Conservation (phyloP, 2,113 vertebrate species). For the Pitta sordida region DNA sequence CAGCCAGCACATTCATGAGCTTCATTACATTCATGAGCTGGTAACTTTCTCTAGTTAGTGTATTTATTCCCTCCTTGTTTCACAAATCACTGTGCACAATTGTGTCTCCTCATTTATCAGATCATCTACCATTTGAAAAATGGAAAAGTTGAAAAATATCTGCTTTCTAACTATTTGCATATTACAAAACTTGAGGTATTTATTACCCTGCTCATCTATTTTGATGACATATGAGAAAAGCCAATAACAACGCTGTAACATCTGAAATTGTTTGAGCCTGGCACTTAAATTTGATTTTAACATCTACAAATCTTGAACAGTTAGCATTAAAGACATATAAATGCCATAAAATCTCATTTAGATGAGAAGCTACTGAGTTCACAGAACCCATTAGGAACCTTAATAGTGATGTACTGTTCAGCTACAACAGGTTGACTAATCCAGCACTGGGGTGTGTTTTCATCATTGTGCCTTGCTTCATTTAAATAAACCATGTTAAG, state of each 20-base stretch:
- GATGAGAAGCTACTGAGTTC: conserved; percentile 64
- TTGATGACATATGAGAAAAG: not conserved
- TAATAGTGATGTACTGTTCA: conserved; percentile 59
- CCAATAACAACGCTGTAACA: conserved; percentile 39
- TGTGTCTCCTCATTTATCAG: not conserved
- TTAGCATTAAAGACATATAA: conserved; percentile 63
- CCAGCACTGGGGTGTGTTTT: conserved; percentile 39
- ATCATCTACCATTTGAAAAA: not conserved
- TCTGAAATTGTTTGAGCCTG: conserved; percentile 42
- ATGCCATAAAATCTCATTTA: conserved; percentile 66
- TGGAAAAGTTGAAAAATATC: not conserved
- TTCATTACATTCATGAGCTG: rapidly evolving
- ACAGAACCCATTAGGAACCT: conserved; percentile 64
- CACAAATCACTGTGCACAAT: not conserved
- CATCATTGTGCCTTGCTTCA: not conserved
- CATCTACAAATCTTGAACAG: conserved; percentile 65
- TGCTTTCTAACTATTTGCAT: not conserved
- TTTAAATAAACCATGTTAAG: conserved; percentile 27
- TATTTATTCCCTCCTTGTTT: not conserved
- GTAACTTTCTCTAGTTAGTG: not conserved
- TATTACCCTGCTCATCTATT: not conserved
- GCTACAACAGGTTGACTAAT: conserved; percentile 48
- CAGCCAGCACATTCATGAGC: not conserved
- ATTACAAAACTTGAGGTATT: not conserved
- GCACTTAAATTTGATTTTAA: conserved; percentile 60